These are phyloP conservation scores for Myrmecobius fasciatus DNA, from an alignment of 2,113 vertebrate species.

Conservation along the genomic window DNA sequence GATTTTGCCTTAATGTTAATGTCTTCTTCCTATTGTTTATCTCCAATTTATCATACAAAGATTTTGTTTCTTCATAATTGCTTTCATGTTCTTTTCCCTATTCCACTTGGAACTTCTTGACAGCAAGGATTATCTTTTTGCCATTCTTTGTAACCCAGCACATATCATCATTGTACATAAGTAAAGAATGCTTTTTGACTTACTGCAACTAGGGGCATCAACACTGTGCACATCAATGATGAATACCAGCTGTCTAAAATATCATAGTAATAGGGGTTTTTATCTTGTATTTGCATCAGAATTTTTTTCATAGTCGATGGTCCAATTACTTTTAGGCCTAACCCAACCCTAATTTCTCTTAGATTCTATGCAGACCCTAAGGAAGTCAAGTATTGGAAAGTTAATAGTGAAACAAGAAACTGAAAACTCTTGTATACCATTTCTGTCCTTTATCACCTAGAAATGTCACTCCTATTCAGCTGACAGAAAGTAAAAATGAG, in stretches of 20 bases:
- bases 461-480: slow-evolving; percentile 50
- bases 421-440: slow-evolving; percentile 54
- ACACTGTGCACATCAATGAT: background rate
- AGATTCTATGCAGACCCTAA: slow-evolving; percentile 15
- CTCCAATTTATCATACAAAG: background rate
- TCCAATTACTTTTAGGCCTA: slow-evolving; percentile 50
- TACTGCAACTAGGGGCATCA: background rate
- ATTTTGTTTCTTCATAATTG: background rate
- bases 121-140: background rate
- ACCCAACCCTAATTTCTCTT: slow-evolving; percentile 54
- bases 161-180: background rate
- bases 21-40: background rate
- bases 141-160: background rate
- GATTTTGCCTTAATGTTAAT: background rate
- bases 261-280: background rate
- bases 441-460: slow-evolving; percentile 40
- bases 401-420: slow-evolving; percentile 58
- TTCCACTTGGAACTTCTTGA: background rate
- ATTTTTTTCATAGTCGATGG: background rate
- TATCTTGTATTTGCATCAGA: slow-evolving; percentile 23
- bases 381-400: slow-evolving; percentile 29
- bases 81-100: background rate
- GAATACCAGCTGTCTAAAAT: slow-evolving; percentile 6
- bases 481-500: slow-evolving; percentile 68
- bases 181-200: background rate